phyloP scores from a whole-genome alignment of 1,140 invertebrate genomes.

The Neomicropteryx cornuta region DNA sequence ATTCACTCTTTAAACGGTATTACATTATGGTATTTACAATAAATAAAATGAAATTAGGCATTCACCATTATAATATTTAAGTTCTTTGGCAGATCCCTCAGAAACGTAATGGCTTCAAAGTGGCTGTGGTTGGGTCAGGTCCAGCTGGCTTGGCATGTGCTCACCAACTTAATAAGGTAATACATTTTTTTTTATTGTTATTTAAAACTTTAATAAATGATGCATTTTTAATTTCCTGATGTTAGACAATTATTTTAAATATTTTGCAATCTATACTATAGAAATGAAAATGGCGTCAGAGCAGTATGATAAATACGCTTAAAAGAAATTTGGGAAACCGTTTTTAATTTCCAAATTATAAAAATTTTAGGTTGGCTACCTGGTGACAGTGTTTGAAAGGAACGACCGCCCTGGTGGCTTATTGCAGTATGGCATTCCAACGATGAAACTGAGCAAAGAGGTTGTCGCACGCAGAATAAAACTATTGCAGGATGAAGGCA shows the following conservation, averaged over 20 bases:
- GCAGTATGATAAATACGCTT: too few relatives aligned
- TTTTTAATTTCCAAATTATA: too few relatives aligned
- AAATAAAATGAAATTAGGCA: too few relatives aligned
- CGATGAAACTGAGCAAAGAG: slow-evolving; percentile 92
- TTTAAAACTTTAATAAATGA: too few relatives aligned
- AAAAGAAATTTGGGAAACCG: too few relatives aligned
- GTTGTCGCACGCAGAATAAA: slow-evolving; percentile 85
- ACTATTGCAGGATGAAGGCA: slow-evolving; percentile 82
- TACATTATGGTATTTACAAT: too few relatives aligned
- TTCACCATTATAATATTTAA: background rate
- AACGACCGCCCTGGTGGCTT: slow-evolving; percentile 93
- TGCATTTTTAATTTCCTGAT: too few relatives aligned
- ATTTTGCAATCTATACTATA: too few relatives aligned
- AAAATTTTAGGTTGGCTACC: slow-evolving; percentile 59
- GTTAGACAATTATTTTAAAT: too few relatives aligned
- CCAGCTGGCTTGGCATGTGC: slow-evolving; percentile 92
- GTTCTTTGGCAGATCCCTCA: slow-evolving; percentile 43
- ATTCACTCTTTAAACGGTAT: too few relatives aligned
- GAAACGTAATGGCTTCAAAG: slow-evolving; percentile 67
- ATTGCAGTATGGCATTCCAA: slow-evolving; percentile 95
- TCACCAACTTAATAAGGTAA: slow-evolving; percentile 92
- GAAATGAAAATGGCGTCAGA: too few relatives aligned
- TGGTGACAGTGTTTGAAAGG: slow-evolving; percentile 90
- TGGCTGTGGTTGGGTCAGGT: slow-evolving; percentile 93
- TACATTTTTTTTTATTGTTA: slow-evolving; percentile 15